These are phyloP conservation scores for Chunga burmeisteri DNA, from an alignment of 2,113 vertebrate species.

Conservation along the genomic window DNA sequence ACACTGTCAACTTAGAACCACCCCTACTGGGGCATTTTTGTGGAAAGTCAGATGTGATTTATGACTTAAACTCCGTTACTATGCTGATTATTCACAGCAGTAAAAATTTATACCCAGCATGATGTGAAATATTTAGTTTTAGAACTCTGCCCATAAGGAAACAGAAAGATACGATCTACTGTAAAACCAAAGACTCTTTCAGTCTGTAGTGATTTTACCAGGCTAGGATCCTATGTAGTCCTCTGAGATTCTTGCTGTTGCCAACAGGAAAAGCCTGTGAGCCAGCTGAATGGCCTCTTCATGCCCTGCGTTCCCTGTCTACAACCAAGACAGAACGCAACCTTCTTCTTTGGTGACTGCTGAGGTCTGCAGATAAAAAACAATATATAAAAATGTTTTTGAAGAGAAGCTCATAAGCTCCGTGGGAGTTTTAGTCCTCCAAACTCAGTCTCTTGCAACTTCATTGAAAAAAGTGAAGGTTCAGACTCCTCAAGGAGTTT, in stretches of 20 bases:
- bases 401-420: not conserved
- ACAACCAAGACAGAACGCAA: not conserved
- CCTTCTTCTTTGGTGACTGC: not conserved
- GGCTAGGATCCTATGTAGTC: not conserved
- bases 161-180: not conserved
- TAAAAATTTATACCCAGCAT: not conserved
- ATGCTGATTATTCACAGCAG: not conserved
- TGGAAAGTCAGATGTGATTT: not conserved
- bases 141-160: not conserved
- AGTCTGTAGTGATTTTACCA: not conserved
- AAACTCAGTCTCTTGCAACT: not conserved
- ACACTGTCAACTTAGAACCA: not conserved
- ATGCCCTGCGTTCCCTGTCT: not conserved
- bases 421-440: not conserved
- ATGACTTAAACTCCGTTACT: not conserved
- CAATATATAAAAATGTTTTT: not conserved
- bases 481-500: not conserved
- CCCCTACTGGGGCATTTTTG: not conserved
- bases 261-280: not conserved
- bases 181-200: not conserved
- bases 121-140: not conserved
- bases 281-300: not conserved
- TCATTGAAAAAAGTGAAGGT: not conserved
- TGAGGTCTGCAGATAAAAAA: not conserved
- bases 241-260: not conserved